phyloP scores from a whole-genome alignment of 2,113 vertebrate genomes.

The Herpailurus yagouaroundi region DNA sequence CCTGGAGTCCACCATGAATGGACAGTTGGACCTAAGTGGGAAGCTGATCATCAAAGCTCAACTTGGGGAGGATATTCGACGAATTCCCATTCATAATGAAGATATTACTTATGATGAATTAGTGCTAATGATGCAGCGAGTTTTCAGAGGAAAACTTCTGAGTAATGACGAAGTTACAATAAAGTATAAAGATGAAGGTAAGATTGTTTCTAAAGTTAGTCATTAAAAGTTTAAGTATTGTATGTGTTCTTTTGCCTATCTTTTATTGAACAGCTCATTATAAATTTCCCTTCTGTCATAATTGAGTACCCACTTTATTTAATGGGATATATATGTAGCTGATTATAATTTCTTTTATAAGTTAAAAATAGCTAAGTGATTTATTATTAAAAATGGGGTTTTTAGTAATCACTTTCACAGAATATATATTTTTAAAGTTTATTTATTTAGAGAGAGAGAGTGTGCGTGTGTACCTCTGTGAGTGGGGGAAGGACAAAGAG shows the following conservation, averaged over 20 bases:
- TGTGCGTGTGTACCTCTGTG: too few species aligned
- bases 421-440: too few species aligned
- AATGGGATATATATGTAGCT: neutral
- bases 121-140: slow-evolving; percentile 99
- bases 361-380: slow-evolving; percentile 36
- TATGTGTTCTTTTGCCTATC: neutral
- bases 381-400: slow-evolving; percentile 4
- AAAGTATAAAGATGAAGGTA: slow-evolving; percentile 99
- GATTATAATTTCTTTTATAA: slow-evolving; percentile 32
- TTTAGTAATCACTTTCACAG: neutral
- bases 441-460: too few species aligned
- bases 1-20: slow-evolving; percentile 94
- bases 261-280: neutral
- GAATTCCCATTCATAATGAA: slow-evolving; percentile 99
- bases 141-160: slow-evolving; percentile 97
- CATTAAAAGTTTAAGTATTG: slow-evolving; percentile 1
- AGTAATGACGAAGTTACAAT: slow-evolving; percentile 98
- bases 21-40: slow-evolving; percentile 98
- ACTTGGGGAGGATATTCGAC: slow-evolving; percentile 97
- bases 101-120: slow-evolving; percentile 99
- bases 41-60: slow-evolving; percentile 99
- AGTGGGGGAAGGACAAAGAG: too few species aligned
- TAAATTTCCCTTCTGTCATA: neutral
- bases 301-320: neutral
- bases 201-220: slow-evolving; percentile 21